These are phyloP conservation scores for Moxostoma hubbsi DNA, from an alignment of 2,797 vertebrate genomes.

Conservation along the genomic window DNA sequence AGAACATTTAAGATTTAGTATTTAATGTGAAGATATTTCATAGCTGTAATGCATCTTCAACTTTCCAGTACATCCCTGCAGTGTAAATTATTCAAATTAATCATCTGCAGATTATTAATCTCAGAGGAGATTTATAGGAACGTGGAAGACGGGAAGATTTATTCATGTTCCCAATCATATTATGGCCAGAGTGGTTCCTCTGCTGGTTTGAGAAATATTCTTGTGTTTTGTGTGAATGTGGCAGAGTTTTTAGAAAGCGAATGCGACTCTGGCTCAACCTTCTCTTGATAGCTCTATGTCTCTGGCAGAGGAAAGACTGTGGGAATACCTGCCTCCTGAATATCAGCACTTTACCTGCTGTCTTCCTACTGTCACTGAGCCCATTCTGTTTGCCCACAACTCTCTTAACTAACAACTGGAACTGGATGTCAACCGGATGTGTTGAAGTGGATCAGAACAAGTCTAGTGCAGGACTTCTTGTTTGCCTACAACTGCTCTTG, in stretches of 20 bases:
- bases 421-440: slow-evolving; percentile 14
- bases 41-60: not conserved
- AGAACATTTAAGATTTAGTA: not conserved
- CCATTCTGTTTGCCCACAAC: slow-evolving; percentile 22
- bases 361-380: slow-evolving; percentile 1
- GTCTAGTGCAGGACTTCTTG: slow-evolving; percentile 13
- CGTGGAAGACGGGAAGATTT: slow-evolving; percentile 12
- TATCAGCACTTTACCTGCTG: slow-evolving; percentile 27
- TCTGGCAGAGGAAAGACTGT: slow-evolving; percentile 5
- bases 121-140: slow-evolving; percentile 29
- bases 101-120: slow-evolving; percentile 41
- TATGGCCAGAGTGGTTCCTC: not conserved
- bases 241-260: slow-evolving; percentile 29
- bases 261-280: slow-evolving; percentile 2
- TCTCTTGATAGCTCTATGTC: slow-evolving; percentile 28
- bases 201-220: slow-evolving; percentile 34
- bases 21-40: not conserved
- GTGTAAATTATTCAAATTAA: slow-evolving; percentile 35
- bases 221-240: slow-evolving; percentile 36
- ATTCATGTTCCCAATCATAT: slow-evolving; percentile 7
- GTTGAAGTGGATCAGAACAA: slow-evolving; percentile 19
- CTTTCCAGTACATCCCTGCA: slow-evolving; percentile 13
- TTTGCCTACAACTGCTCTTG: not conserved
- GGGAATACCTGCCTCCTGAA: slow-evolving; percentile 26
- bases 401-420: slow-evolving; percentile 24